Percentiles rank a stretch among this genome's conserved stretches.
phyloP scores from a whole-genome alignment of 2,113 vertebrate species.

The Apaloderma vittatum region DNA sequence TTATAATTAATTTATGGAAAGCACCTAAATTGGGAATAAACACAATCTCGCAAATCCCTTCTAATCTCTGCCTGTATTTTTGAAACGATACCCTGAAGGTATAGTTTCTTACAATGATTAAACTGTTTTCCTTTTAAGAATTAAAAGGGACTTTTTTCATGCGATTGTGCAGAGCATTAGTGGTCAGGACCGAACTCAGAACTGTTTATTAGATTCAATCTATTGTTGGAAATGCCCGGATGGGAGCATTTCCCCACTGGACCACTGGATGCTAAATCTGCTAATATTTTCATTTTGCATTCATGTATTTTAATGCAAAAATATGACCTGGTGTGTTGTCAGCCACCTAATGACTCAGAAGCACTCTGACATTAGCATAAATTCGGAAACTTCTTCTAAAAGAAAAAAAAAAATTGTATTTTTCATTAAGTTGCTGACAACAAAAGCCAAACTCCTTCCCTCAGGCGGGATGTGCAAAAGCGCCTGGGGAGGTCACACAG shows the following conservation, averaged over 20 bases:
- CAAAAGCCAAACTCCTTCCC: neutral
- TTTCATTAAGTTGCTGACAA: neutral
- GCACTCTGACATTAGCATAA: neutral
- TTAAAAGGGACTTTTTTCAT: constrained; percentile 25
- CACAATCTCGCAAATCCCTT: constrained; percentile 72
- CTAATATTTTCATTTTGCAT: neutral
- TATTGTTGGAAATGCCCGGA: neutral
- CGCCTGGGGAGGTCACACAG: rapidly evolving
- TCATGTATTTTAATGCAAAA: constrained; percentile 10
- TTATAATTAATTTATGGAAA: constrained; percentile 80
- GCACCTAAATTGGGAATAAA: constrained; percentile 74
- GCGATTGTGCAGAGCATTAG: neutral
- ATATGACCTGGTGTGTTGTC: neutral
- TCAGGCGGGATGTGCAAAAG: rapidly evolving
- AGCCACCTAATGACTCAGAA: neutral
- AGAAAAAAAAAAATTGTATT: neutral
- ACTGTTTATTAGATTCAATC: neutral
- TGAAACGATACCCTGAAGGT: constrained; percentile 58
- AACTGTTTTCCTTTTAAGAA: constrained; percentile 64
- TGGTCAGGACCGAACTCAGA: neutral
- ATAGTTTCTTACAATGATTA: constrained; percentile 68
- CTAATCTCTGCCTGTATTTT: constrained; percentile 70
- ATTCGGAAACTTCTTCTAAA: neutral
- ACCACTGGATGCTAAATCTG: neutral
- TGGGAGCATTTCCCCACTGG: neutral